Base-by-base conservation (phyloP, 2,113 vertebrate genomes). In the Planiliza haematocheilus region DNA sequence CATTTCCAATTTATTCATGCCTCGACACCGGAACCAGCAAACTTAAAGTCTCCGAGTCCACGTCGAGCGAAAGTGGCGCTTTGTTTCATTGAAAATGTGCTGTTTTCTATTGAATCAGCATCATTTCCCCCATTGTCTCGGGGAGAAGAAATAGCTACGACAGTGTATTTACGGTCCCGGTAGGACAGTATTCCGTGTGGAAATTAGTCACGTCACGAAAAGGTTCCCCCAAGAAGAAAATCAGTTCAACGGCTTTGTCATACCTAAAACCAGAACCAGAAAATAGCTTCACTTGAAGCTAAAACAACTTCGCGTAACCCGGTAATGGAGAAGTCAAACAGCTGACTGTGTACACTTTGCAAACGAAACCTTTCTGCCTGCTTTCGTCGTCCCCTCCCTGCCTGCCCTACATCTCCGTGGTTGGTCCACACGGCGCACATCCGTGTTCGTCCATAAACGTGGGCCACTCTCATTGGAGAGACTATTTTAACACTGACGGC, bases 401-500 rank as follows among this genome's bases (percentile, higher is more conserved):
- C 55, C 75, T 74, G 62, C 4, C 72, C 76, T 58, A 86, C 80
- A 77, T 83, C 42, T 13, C 62, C 10, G 11, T 69, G 81, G 58
- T 87, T 90, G 87, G 89, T 78, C 82, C 51, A 24, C 61, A 7
- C 10, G 7, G 14, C 12, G 18, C 67, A 74, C 73, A 71, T 92
- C 91, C 88, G 87, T 1, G 88, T 89, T 87, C 57, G 67, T 57
- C 81, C 20, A 6, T 50, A 59, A 82, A 93, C 93, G 94, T 94
- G 91, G 87, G 76, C 61, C 6, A 60, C 63, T 88, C 76, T 83
- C 24, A 94, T 94, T 94, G 94, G 92, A 69, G 9, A 16, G 55
- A 66, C 63, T 81, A 75, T 88, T 91, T 89, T 89, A 88, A 81
- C 45, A 11, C 37, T 1, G 58, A 16, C 0, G 63, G 24, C 80